phyloP scores from a whole-genome alignment of 2,888 invertebrate species.

The Ormyrus pomaceus region DNA sequence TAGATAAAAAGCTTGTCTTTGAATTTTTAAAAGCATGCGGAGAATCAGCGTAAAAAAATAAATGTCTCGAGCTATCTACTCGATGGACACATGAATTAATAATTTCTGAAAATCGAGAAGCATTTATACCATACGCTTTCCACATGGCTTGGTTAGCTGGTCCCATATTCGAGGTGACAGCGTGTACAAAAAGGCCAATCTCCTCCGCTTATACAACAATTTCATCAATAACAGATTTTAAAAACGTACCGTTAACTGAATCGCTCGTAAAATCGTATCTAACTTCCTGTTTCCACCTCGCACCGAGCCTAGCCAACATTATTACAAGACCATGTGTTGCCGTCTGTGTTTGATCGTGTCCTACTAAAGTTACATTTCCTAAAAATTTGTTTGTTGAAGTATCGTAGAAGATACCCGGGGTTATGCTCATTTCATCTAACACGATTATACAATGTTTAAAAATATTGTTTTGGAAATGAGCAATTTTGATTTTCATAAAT shows the following conservation, averaged over 20 bases:
- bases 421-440: conserved; percentile 48
- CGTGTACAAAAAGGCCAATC: conserved; percentile 43
- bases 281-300: too few species aligned
- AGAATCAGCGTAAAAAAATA: conserved; percentile 48
- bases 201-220: conserved; percentile 55
- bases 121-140: conserved; percentile 41
- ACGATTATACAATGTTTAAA: conserved; percentile 41
- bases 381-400: conserved; percentile 31
- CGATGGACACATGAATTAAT: conserved; percentile 57
- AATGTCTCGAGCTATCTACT: conserved; percentile 31
- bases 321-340: conserved; percentile 46
- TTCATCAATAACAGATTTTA: conserved; percentile 57
- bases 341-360: conserved; percentile 12
- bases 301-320: conserved; percentile 47
- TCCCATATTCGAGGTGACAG: conserved; percentile 50
- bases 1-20: conserved; percentile 34
- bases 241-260: conserved; percentile 58
- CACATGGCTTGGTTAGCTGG: conserved; percentile 49
- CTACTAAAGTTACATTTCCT: conserved; percentile 32
- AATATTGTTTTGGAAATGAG: background rate
- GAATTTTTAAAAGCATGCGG: conserved; percentile 53
- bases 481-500: conserved; percentile 36
- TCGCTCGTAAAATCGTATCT: conserved; percentile 60
- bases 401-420: conserved; percentile 25
- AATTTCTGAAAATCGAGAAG: conserved; percentile 22